phyloP scores from a whole-genome alignment of 1,140 invertebrate genomes.

The Drosophila ercepeae region DNA sequence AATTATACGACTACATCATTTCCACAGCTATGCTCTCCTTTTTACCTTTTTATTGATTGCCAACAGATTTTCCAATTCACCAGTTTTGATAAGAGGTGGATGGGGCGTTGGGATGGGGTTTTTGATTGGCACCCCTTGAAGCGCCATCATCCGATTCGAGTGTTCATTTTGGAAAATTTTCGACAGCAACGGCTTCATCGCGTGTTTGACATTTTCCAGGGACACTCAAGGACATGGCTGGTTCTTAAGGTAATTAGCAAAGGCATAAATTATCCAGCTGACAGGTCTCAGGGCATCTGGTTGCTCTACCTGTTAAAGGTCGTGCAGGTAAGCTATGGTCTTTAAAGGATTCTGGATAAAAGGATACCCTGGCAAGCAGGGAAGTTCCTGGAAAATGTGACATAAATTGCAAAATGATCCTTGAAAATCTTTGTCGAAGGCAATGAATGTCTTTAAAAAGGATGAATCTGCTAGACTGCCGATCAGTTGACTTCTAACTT shows the following conservation, averaged over 20 bases:
- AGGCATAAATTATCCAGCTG: slow-evolving; percentile 13
- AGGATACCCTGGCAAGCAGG: not conserved
- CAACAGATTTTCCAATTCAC: slow-evolving; percentile 46
- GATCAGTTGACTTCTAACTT: slow-evolving; percentile 25
- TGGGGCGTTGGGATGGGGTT: not conserved
- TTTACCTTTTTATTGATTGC: slow-evolving; percentile 66
- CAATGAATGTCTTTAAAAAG: slow-evolving; percentile 46
- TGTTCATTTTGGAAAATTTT: slow-evolving; percentile 31
- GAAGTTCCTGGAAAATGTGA: slow-evolving; percentile 52
- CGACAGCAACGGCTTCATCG: slow-evolving; percentile 30
- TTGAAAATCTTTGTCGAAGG: slow-evolving; percentile 34
- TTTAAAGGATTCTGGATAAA: slow-evolving; percentile 17
- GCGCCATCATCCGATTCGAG: slow-evolving; percentile 2
- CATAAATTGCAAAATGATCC: slow-evolving; percentile 38
- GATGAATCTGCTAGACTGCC: not conserved
- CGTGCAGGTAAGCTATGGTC: slow-evolving; percentile 37
- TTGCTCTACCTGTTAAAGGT: slow-evolving; percentile 34
- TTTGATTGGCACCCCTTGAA: slow-evolving; percentile 38
- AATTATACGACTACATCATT: slow-evolving; percentile 66
- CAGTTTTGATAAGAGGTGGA: slow-evolving; percentile 12
- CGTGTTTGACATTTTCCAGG: slow-evolving; percentile 38
- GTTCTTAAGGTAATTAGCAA: slow-evolving; percentile 38
- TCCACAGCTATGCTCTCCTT: slow-evolving; percentile 41
- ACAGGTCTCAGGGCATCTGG: slow-evolving; percentile 24
- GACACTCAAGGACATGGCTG: slow-evolving; percentile 36